These are phyloP conservation scores for Torymus auratus DNA, from an alignment of 2,888 invertebrate species.

Conservation along the genomic window DNA sequence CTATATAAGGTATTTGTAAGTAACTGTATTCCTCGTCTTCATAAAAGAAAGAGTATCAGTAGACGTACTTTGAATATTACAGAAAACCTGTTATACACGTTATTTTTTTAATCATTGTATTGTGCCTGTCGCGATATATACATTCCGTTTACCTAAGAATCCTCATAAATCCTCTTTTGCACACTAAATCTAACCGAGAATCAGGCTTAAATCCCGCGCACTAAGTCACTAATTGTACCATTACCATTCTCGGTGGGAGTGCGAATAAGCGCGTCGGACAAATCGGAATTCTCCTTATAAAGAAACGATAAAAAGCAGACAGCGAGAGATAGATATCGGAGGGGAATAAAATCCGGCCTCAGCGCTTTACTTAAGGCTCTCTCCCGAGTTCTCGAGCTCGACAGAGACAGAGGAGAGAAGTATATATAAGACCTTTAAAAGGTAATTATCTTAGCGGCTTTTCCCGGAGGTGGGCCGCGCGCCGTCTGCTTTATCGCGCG, in stretches of 20 bases:
- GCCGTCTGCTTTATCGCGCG: constrained; percentile 21
- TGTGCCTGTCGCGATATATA: no score
- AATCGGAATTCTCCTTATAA: background rate
- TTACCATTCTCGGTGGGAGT: background rate
- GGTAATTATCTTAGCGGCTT: constrained; percentile 43
- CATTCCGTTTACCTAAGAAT: no score
- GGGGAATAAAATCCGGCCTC: constrained; percentile 14
- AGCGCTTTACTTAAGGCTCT: constrained; percentile 8
- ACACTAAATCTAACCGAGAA: no score
- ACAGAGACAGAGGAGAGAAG: background rate
- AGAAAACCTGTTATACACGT: no score
- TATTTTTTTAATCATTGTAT: no score
- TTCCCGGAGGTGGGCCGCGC: background rate
- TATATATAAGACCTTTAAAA: constrained; percentile 28
- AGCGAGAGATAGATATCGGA: background rate
- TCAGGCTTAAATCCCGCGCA: background rate
- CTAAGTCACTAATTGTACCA: background rate
- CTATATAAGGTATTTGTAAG: no score
- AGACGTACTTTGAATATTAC: no score
- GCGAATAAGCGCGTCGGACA: background rate
- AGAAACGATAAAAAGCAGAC: constrained; percentile 1
- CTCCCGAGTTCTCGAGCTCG: background rate
- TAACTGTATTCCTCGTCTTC: no score
- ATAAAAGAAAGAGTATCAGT: no score
- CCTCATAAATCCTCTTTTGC: no score